Evolutionary conservation across 1,140 invertebrate species (phyloP), one percentile per base, ranked within the genome.

Genomic region (Drosophila sturtevanti): DNA sequence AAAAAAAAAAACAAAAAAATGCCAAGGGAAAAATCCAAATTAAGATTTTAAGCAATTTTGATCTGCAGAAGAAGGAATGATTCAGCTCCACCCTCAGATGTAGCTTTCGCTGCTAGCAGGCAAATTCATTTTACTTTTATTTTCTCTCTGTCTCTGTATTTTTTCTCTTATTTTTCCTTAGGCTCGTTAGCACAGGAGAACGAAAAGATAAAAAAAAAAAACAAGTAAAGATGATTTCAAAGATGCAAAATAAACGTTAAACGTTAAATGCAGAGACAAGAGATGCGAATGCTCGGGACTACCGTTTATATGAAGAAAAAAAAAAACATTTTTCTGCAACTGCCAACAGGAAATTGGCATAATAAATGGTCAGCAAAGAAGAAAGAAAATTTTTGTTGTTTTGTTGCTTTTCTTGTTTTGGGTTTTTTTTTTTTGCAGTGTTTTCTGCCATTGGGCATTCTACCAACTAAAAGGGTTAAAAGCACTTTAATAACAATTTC

Each of bases 231-330:
- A 1, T 21, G 27, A 31, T 31, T 31, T 31, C 27, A 31, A 54
- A 34, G 51, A 31, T 31, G 38, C n/a, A 34, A 27, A 14, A 34
- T n/a, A 37, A 18, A n/a, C 2, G 6, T 18, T n/a, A n/a, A 11
- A 18, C 2, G 16, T 1, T 18, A 2, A 16, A 7, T 34, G 18
- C 18, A 31, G 27, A 12, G 55, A 12, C 27, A 51, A 21, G 60
- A 22, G 58, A 18, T 14, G 10, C 37, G 69, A 67, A 9, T 44
- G 38, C 38, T 14, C 3, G 67, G 74, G 79, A 86, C 81, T 86
- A 86, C 82, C 81, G 81, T 86, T 86, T 86, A 86, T 86, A 86
- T 87, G n/a, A n/a, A n/a, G n/a, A n/a, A n/a, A n/a, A n/a, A n/a
- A n/a, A n/a, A n/a, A 78, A 82, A 35, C 16, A 27, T 34, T 35